phyloP scores from a whole-genome alignment of 2,888 invertebrate genomes.

The Hirtodrosophila duncani region DNA sequence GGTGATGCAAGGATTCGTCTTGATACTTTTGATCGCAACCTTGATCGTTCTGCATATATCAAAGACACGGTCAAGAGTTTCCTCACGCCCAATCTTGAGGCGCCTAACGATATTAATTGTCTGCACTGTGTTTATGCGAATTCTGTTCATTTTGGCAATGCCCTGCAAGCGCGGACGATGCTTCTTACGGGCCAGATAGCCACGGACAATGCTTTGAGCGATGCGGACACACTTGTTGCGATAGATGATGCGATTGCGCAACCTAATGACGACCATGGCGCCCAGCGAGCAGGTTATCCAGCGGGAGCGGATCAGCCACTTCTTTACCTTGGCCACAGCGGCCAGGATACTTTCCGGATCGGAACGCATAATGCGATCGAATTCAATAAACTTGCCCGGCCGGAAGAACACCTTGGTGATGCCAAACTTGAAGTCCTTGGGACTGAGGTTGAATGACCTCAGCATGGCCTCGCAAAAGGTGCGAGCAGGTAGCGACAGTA shows the following conservation, averaged over 20 bases:
- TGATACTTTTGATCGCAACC: slow-evolving; percentile 84
- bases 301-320: slow-evolving; percentile 93
- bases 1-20: slow-evolving; percentile 83
- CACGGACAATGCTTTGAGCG: slow-evolving; percentile 91
- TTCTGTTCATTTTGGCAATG: slow-evolving; percentile 86
- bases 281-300: slow-evolving; percentile 97
- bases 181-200: slow-evolving; percentile 87
- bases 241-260: slow-evolving; percentile 95
- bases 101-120: slow-evolving; percentile 88
- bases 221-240: slow-evolving; percentile 87
- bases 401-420: slow-evolving; percentile 98
- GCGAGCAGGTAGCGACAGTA: slow-evolving; percentile 89
- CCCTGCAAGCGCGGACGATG: slow-evolving; percentile 89
- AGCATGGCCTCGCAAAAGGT: slow-evolving; percentile 97
- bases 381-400: slow-evolving; percentile 98
- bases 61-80: slow-evolving; percentile 84
- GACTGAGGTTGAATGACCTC: slow-evolving; percentile 94
- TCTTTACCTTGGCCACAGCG: slow-evolving; percentile 91
- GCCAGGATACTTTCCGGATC: slow-evolving; percentile 93
- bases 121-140: slow-evolving; percentile 84
- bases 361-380: slow-evolving; percentile 96
- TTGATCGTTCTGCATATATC: slow-evolving; percentile 85
- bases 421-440: slow-evolving; percentile 97
- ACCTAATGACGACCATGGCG: slow-evolving; percentile 93
- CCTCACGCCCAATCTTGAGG: slow-evolving; percentile 87